These are phyloP conservation scores for Steromphala cineraria DNA, from an alignment of 2,888 invertebrate genomes.

Conservation along the genomic window DNA sequence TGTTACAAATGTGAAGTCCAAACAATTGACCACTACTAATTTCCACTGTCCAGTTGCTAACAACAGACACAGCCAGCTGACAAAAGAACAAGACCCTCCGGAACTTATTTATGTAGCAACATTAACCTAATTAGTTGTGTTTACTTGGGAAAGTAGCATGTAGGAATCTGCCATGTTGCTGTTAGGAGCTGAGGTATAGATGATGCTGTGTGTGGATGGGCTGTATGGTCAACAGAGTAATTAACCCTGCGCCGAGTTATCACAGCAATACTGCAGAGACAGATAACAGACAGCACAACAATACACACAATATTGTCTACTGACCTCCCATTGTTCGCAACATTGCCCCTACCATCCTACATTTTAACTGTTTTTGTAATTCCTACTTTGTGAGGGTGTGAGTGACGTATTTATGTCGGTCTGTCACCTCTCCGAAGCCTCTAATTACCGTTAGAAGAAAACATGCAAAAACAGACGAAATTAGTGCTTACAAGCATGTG, in stretches of 20 bases:
- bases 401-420: no score
- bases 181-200: background rate
- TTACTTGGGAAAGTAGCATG: background rate
- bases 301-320: no score
- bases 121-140: conserved; percentile 1
- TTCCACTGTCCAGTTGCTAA: background rate
- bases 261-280: background rate
- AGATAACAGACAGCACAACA: no score
- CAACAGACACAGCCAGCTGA: background rate
- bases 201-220: background rate
- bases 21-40: background rate
- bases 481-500: no score
- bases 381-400: no score
- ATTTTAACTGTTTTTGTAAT: no score
- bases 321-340: no score
- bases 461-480: no score
- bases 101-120: background rate
- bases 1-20: background rate
- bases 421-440: no score
- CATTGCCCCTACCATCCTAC: no score
- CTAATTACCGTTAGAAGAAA: no score
- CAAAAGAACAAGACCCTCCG: background rate
- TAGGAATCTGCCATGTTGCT: background rate
- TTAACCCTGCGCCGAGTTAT: background rate
- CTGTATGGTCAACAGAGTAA: background rate